Conservation (phyloP, 1,140 invertebrate species). For the Neoseiulus cucumeris region DNA sequence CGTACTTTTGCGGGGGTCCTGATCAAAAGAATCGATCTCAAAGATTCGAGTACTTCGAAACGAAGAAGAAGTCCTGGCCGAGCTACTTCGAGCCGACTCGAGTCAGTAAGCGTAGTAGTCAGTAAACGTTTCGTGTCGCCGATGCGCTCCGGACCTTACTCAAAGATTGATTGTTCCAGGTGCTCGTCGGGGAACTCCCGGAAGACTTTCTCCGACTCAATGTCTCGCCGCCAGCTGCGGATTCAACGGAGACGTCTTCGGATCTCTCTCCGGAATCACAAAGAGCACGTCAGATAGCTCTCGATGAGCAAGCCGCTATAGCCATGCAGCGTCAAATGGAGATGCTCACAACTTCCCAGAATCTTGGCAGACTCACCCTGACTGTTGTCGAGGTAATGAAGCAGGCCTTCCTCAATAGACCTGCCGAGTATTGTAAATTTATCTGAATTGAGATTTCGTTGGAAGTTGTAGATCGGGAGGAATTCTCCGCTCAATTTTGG, state of each 20-base stretch:
- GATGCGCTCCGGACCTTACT: not conserved
- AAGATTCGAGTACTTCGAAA: not conserved
- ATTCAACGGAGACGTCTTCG: not conserved
- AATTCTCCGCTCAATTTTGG: too few species aligned
- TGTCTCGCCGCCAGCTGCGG: not conserved
- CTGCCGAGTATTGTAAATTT: not conserved
- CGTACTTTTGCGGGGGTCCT: not conserved
- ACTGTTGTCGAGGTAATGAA: slow-evolving; percentile 50
- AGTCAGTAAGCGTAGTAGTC: not conserved
- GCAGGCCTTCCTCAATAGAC: not conserved
- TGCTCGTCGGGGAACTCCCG: slow-evolving; percentile 48
- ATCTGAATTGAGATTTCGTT: not conserved
- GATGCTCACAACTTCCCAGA: slow-evolving; percentile 35
- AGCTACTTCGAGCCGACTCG: not conserved
- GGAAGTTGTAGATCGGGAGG: too few species aligned
- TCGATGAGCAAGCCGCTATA: slow-evolving; percentile 56
- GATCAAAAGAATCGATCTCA: not conserved
- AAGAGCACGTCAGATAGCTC: slow-evolving; percentile 44
- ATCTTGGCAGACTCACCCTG: slow-evolving; percentile 51
- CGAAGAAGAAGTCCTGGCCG: not conserved
- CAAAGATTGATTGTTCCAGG: not conserved
- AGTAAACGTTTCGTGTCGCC: not conserved
- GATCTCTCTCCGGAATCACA: slow-evolving; percentile 18
- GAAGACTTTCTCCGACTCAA: slow-evolving; percentile 51
- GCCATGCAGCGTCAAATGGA: slow-evolving; percentile 54